A percentile compares a stretch with the other conserved stretches of the same genome.
Evolutionary conservation across 2,113 vertebrate genomes (phyloP).

Genomic region (Pedionomus torquatus): DNA sequence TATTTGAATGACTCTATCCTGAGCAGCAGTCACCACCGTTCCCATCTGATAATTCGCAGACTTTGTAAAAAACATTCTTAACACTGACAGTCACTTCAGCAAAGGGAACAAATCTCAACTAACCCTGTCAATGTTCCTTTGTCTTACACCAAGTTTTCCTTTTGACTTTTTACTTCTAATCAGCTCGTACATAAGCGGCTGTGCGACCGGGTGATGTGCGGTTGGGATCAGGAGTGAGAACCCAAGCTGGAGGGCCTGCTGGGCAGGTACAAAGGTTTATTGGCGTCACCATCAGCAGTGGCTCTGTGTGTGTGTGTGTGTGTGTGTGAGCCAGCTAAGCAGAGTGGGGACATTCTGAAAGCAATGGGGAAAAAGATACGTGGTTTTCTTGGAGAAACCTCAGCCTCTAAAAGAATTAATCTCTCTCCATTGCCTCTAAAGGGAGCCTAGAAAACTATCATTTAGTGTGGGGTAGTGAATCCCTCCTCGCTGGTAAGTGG

Average conservation of each 20-base stretch:
- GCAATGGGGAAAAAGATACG: neutral
- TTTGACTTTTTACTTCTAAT: neutral
- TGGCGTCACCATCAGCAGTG: neutral
- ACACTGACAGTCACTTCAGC: neutral
- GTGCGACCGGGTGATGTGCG: neutral
- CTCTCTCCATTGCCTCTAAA: neutral
- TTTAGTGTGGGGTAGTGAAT: neutral
- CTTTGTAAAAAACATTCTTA: neutral
- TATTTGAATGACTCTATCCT: neutral
- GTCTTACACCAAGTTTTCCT: neutral
- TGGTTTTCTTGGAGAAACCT: neutral
- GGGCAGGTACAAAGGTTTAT: neutral
- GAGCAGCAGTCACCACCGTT: neutral
- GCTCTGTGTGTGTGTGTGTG: neutral
- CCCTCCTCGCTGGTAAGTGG: neutral
- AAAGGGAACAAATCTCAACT: neutral
- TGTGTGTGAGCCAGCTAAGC: neutral
- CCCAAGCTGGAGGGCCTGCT: neutral
- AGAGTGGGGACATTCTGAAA: neutral
- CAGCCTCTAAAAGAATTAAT: neutral
- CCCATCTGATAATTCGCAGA: neutral
- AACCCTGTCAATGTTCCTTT: neutral
- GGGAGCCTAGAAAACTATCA: neutral
- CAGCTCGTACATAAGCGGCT: neutral
- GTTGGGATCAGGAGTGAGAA: neutral